Evolutionary conservation across 2,113 vertebrate species (phyloP).

Genomic region (Tenrec ecaudatus): DNA sequence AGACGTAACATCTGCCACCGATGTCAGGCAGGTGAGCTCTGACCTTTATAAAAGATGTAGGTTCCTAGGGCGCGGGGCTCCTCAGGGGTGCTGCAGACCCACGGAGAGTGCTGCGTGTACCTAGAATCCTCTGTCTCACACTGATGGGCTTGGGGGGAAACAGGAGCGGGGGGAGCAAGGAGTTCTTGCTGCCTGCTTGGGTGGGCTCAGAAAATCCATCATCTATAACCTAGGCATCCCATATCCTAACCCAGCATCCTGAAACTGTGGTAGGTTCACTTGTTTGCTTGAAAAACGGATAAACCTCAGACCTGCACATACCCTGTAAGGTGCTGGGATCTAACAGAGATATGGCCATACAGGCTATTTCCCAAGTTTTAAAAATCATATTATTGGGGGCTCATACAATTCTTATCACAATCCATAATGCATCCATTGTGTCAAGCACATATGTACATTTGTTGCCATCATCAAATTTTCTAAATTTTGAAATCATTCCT

Average conservation of each 20-base stretch:
- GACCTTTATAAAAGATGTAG: background rate
- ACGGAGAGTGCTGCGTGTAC: fast-evolving
- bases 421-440: no score
- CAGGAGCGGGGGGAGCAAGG: background rate
- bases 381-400: no score
- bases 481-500: background rate
- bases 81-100: background rate
- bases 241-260: background rate
- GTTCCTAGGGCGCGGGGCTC: background rate
- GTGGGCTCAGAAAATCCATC: background rate
- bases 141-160: fast-evolving
- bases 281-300: background rate
- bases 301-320: background rate
- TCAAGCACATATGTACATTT: no score
- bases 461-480: no score
- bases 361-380: background rate
- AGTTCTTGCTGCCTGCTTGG: background rate
- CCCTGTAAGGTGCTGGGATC: background rate
- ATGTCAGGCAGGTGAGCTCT: background rate
- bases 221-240: background rate
- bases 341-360: background rate
- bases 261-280: background rate
- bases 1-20: background rate
- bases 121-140: background rate
- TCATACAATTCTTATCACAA: no score